phyloP scores from a whole-genome alignment of 2,113 vertebrate species.

The Ctenomys sociabilis region DNA sequence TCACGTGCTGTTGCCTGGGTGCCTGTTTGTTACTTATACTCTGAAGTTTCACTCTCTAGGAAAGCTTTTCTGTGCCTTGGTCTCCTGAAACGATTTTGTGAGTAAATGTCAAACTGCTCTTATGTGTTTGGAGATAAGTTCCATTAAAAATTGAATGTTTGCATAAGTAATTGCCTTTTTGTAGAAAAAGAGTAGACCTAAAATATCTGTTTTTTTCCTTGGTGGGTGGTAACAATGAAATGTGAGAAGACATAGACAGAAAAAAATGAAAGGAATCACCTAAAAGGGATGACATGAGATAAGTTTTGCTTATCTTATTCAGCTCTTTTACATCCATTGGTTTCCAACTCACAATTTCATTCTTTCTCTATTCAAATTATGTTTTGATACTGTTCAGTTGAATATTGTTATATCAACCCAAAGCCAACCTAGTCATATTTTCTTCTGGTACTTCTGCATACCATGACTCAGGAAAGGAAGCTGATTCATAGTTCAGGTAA shows the following conservation, averaged over 20 bases:
- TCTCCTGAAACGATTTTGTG: background rate
- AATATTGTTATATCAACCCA: background rate
- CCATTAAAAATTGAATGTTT: background rate
- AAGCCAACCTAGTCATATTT: background rate
- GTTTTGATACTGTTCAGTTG: background rate
- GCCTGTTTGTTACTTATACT: background rate
- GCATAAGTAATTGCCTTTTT: background rate
- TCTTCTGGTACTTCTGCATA: background rate
- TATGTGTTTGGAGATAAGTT: background rate
- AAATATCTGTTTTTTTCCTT: background rate
- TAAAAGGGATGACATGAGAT: background rate
- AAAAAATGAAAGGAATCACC: background rate
- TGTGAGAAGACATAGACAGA: background rate
- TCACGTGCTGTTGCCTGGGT: background rate
- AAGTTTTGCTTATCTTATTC: background rate
- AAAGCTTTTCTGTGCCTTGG: background rate
- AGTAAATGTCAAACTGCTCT: background rate
- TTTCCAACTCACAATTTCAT: background rate
- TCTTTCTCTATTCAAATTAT: background rate
- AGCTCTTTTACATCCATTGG: background rate
- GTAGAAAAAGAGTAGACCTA: background rate
- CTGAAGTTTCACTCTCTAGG: background rate
- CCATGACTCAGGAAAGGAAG: background rate
- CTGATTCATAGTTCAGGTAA: background rate
- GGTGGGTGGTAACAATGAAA: background rate